A percentile compares a stretch with the other conserved stretches of the same genome.
Conservation (phyloP, 2,797 vertebrate genomes). For the Gymnoscopelus microlampas region DNA sequence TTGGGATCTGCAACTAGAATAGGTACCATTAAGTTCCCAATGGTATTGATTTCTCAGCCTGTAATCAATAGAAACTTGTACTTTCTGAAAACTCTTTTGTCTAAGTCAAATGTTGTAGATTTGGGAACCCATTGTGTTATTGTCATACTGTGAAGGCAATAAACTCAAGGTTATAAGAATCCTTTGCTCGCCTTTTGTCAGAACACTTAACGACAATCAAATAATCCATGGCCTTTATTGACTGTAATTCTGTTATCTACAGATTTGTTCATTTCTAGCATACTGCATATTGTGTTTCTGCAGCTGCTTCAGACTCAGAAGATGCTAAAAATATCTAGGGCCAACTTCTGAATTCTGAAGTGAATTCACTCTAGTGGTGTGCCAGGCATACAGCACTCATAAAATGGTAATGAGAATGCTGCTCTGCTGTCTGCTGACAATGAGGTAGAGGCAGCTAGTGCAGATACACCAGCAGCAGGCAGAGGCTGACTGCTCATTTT, state of each 20-base stretch:
- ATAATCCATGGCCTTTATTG: conserved; percentile 20
- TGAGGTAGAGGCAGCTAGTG: conserved; percentile 49
- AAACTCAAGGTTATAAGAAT: not conserved
- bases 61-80: conserved; percentile 30
- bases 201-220: conserved; percentile 19
- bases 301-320: conserved; percentile 40
- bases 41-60: conserved; percentile 36
- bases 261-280: conserved; percentile 32
- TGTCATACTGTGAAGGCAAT: not conserved
- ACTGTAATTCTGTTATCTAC: not conserved
- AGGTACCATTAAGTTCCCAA: conserved; percentile 5
- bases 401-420: conserved; percentile 70
- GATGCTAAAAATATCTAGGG: conserved; percentile 63
- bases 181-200: conserved; percentile 1
- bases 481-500: conserved; percentile 46
- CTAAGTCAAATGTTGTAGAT: conserved; percentile 5
- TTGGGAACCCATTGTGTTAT: conserved; percentile 4
- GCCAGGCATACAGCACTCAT: conserved; percentile 57
- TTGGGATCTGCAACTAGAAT: conserved; percentile 30
- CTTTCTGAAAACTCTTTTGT: conserved; percentile 1
- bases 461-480: conserved; percentile 50
- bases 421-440: conserved; percentile 66
- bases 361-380: conserved; percentile 65
- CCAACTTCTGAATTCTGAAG: conserved; percentile 57
- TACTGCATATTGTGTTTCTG: conserved; percentile 52